Evolutionary conservation across 2,797 vertebrate genomes (phyloP), one percentile per base, ranked within the genome.

Genomic region (Gobionotothen gibberifrons): DNA sequence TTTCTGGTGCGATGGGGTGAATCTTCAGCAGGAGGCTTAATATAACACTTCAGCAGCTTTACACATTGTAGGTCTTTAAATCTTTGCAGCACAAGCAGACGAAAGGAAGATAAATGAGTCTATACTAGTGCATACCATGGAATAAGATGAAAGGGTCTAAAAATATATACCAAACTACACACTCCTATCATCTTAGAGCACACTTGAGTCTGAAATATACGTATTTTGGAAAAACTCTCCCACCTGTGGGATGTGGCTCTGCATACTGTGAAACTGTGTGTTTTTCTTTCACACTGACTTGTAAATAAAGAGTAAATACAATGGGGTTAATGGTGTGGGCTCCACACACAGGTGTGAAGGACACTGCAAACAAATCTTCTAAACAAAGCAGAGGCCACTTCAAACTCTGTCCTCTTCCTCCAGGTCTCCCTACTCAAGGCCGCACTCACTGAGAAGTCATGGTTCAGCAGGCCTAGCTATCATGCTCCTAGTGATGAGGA

Each of bases 221-320:
- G 0, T 5, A 58, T 67, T 72, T 66, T 66, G 53, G 61, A 42
- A 76, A 71, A 76, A 71, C 42, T 64, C 52, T 55, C 71, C 69
- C 73, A 66, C 79, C 52, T 54, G 9, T 51, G 72, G 73, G 51
- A 63, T 62, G 62, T 74, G 54, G 86, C 68, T 82, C 78, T 66
- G 68, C 44, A 60, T 36, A 48, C 55, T 17, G 10, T 76, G 40
- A 86, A 76, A 49, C 69, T 48, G 72, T 75, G 63, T 84, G 83
- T 85, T 91, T 87, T 87, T 74, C 79, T 91, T 91, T 88, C 82
- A 71, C 90, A 76, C 52, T 61, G 69, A 69, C 77, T 72, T 74
- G 83, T 77, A 82, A 93, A 93, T 92, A 83, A 90, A 88, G 82
- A 72, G 79, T 55, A 87, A 90, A 92, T 56, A 88, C 48, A 79